phyloP scores from a whole-genome alignment of 2,113 vertebrate species.

The Galeopterus variegatus region DNA sequence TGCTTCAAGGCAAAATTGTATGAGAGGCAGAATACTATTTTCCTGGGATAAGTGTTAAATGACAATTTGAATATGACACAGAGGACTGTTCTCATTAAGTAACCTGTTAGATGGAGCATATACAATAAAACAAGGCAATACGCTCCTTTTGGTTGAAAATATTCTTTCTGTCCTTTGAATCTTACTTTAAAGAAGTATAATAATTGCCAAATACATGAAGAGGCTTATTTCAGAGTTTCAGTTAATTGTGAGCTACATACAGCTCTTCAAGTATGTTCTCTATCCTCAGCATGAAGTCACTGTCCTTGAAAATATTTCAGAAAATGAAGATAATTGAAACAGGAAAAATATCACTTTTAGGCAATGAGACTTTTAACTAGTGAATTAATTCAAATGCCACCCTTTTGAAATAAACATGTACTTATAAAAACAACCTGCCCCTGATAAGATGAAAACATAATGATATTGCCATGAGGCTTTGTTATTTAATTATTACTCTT shows the following conservation, averaged over 20 bases:
- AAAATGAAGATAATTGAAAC: constrained; percentile 64
- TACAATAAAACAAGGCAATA: constrained; percentile 52
- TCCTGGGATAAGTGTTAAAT: background rate
- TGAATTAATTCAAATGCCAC: constrained; percentile 55
- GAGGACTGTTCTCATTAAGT: constrained; percentile 35
- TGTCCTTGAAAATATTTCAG: constrained; percentile 72
- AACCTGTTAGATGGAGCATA: background rate
- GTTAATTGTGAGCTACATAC: constrained; percentile 40
- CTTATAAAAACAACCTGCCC: constrained; percentile 23
- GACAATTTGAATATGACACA: constrained; percentile 53
- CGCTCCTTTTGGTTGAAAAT: constrained; percentile 43
- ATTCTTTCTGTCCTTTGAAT: constrained; percentile 26
- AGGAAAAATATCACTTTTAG: constrained; percentile 57
- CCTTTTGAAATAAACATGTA: constrained; percentile 61
- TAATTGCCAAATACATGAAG: constrained; percentile 17
- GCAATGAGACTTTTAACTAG: constrained; percentile 33
- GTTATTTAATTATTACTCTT: background rate
- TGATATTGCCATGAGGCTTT: constrained; percentile 21
- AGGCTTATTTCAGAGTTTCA: constrained; percentile 36
- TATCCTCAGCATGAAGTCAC: constrained; percentile 41
- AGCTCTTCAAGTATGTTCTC: constrained; percentile 61
- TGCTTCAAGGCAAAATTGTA: constrained; percentile 3
- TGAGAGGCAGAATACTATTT: background rate
- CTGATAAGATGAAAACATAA: constrained; percentile 47
- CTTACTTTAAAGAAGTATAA: constrained; percentile 59